Evolutionary conservation across 2,113 vertebrate genomes (phyloP), one percentile per base, ranked within the genome.

Genomic region (Blennius ocellaris): DNA sequence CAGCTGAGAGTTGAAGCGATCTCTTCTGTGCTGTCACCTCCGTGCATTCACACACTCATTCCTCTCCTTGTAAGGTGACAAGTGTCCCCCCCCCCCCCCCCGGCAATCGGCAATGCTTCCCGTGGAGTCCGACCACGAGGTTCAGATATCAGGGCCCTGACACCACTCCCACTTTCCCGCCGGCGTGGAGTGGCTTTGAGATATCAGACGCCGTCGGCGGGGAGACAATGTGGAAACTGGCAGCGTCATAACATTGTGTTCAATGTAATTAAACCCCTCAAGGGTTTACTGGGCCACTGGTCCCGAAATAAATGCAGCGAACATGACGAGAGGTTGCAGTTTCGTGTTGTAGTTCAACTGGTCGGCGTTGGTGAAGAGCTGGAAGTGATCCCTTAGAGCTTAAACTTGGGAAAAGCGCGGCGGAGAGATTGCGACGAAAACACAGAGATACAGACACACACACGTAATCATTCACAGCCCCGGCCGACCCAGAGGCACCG

Each of bases 61-160:
- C 87, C 84, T 87, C 73, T 81, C 86, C 86, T 77, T 89, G 80
- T 85, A 87, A 61, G 87, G 87, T 62, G 80, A 74, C 40, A 11
- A 69, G 53, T 56, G 47, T 41, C 41, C 41, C n/a, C n/a, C n/a
- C n/a, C n/a, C n/a, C n/a, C n/a, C n/a, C n/a, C n/a, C 60, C 43
- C 21, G 56, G 40, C 52, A 57, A 68, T 48, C 54, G 30, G 60
- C 11, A 50, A 45, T 2, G 15, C 76, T 78, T 69, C 69, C 63
- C 55, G 45, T 14, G 56, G 60, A 60, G 60, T 59, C 16, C 36
- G 17, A 36, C 0, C 2, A 1, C 11, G 64, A 66, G 21, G 36
- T 63, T 82, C 76, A 36, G 64, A 53, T 86, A 73, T 78, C 67
- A 80, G 70, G 51, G 17, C 16, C 16, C n/a, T n/a, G 39, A 30